Conservation (phyloP, 2,113 vertebrate genomes). For the Thomomys bottae region DNA sequence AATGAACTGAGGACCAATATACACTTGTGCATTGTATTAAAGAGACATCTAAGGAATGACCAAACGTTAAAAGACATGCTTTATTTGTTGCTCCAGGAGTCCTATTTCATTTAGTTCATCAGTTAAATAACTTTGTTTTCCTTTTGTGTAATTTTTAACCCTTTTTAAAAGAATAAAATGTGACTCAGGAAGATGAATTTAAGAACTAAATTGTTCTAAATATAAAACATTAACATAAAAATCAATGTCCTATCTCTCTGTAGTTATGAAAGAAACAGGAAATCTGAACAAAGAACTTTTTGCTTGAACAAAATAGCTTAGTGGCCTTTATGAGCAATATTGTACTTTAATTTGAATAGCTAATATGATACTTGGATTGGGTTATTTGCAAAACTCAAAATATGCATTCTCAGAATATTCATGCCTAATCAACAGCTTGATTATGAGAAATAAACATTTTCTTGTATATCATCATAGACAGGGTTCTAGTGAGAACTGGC, state of each 20-base stretch:
- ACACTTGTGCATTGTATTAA: conserved; percentile 69
- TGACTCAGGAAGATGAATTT: conserved; percentile 22
- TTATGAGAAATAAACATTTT: background rate
- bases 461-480: background rate
- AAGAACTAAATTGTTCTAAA: conserved; percentile 4
- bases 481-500: background rate
- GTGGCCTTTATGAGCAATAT: background rate
- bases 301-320: background rate
- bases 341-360: conserved; percentile 48
- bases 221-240: conserved; percentile 32
- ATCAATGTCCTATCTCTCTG: background rate
- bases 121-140: conserved; percentile 57
- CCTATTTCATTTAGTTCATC: conserved; percentile 65
- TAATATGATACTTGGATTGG: background rate
- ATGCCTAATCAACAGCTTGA: background rate
- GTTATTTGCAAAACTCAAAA: background rate
- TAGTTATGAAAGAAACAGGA: background rate
- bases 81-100: conserved; percentile 68
- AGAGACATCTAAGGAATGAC: conserved; percentile 70
- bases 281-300: conserved; percentile 16
- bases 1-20: conserved; percentile 68
- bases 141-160: conserved; percentile 63
- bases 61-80: conserved; percentile 72
- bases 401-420: background rate
- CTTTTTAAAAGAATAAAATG: conserved; percentile 62